phyloP scores from a whole-genome alignment of 2,888 invertebrate species.

The Agriopis leucophaearia region DNA sequence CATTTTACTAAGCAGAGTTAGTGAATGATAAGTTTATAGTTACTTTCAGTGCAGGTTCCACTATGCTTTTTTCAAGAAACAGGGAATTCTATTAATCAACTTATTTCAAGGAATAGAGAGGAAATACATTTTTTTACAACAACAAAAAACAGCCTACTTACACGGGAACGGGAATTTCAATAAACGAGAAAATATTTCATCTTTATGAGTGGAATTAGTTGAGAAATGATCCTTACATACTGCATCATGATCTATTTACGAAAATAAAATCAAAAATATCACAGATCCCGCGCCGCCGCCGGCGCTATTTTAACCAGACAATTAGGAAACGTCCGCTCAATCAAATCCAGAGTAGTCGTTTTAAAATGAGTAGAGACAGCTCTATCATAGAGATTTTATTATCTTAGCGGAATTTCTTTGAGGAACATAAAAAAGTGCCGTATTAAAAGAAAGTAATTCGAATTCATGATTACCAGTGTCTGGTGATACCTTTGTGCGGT shows the following conservation, averaged over 20 bases:
- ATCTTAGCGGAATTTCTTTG: not conserved
- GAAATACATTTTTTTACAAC: no score
- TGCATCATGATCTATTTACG: not conserved
- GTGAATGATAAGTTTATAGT: not conserved
- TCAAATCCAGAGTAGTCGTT: conserved; percentile 17
- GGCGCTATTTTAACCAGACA: conserved; percentile 22
- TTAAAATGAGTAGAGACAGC: conserved; percentile 18
- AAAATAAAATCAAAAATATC: conserved; percentile 5
- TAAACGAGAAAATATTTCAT: no score
- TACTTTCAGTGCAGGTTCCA: not conserved
- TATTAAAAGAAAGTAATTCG: no score
- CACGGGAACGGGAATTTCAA: no score
- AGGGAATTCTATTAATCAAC: no score
- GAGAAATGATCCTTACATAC: not conserved
- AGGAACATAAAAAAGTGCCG: no score
- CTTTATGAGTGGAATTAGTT: no score
- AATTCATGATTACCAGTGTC: no score
- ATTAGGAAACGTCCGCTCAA: conserved; percentile 28
- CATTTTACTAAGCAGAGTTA: not conserved
- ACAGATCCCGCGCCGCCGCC: not conserved
- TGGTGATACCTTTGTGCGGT: no score
- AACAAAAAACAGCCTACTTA: no score
- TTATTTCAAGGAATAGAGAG: no score
- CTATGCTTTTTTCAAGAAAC: not conserved
- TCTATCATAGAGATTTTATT: not conserved